Conservation (phyloP, 2,888 invertebrate species). For the Sphaeridia pumilis region DNA sequence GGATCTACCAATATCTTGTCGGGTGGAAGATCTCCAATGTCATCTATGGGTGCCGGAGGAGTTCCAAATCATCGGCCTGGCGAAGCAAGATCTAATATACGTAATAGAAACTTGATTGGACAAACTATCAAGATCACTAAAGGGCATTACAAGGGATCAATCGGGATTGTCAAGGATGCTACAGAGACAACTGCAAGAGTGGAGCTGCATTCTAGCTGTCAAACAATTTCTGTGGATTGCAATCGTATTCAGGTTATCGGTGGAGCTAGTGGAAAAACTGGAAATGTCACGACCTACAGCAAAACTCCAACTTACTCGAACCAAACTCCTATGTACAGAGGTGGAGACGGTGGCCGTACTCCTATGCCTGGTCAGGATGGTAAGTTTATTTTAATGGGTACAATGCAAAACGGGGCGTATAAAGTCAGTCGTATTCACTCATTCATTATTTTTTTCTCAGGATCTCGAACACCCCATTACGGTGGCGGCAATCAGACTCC, state of each 20-base stretch:
- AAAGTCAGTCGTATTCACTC: too few relatives aligned
- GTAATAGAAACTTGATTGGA: conserved; percentile 88
- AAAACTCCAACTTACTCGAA: conserved; percentile 51
- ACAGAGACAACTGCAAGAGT: conserved; percentile 90
- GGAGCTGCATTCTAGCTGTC: conserved; percentile 91
- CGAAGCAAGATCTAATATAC: conserved; percentile 47
- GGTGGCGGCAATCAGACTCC: conserved; percentile 69
- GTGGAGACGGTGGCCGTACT: conserved; percentile 61
- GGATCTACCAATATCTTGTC: conserved; percentile 44
- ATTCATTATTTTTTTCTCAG: conserved; percentile 41
- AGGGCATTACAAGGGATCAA: conserved; percentile 88
- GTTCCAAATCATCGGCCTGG: conserved; percentile 37
- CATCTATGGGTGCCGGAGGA: conserved; percentile 36
- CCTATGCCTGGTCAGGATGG: conserved; percentile 56
- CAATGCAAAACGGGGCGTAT: too few relatives aligned
- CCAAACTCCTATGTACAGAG: conserved; percentile 68
- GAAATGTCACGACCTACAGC: conserved; percentile 49
- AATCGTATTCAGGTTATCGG: conserved; percentile 42
- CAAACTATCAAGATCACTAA: conserved; percentile 96
- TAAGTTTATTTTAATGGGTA: too few relatives aligned
- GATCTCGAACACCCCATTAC: conserved; percentile 83
- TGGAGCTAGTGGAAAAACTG: conserved; percentile 27
- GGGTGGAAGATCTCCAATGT: conserved; percentile 33
- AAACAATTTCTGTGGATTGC: conserved; percentile 87
- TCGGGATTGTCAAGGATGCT: conserved; percentile 97